Conservation (phyloP, 2,113 vertebrate genomes). For the Hepsetus odoe region DNA sequence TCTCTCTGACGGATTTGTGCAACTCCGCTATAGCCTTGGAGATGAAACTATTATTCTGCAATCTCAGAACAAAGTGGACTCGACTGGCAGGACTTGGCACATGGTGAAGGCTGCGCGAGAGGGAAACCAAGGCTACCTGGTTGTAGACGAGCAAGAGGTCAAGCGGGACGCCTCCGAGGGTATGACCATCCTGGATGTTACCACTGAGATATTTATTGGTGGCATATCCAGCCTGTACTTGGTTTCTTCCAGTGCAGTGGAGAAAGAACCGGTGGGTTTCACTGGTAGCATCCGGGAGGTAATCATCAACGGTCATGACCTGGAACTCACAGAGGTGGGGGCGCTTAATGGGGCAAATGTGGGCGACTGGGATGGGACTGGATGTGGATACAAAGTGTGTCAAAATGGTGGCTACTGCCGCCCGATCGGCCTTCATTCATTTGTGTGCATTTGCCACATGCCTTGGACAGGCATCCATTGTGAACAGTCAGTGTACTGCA, state of each 20-base stretch:
- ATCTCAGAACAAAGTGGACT: conserved; percentile 64
- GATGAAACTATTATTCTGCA: conserved; percentile 75
- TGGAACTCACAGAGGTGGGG: conserved; percentile 78
- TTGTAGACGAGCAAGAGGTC: conserved; percentile 73
- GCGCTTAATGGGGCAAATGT: conserved; percentile 79
- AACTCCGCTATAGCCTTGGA: conserved; percentile 84
- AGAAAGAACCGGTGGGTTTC: conserved; percentile 76
- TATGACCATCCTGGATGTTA: conserved; percentile 78
- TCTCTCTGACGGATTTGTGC: conserved; percentile 75
- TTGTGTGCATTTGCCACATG: conserved; percentile 76
- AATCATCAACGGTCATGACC: conserved; percentile 75
- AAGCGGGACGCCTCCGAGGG: conserved; percentile 64
- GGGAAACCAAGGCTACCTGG: conserved; percentile 78
- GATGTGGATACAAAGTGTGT: conserved; percentile 83
- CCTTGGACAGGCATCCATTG: conserved; percentile 77
- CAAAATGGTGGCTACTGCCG: conserved; percentile 75
- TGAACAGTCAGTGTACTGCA: conserved; percentile 74
- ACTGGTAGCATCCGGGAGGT: conserved; percentile 80
- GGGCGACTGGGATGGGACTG: conserved; percentile 85
- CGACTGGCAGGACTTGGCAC: conserved; percentile 74
- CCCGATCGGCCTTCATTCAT: conserved; percentile 56
- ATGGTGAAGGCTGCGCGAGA: conserved; percentile 74
- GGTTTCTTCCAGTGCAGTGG: conserved; percentile 73
- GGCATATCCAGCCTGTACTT: conserved; percentile 78
- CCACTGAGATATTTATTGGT: conserved; percentile 80